Evolutionary conservation across 1,140 invertebrate species (phyloP).

Genomic region (Riptortus pedestris): DNA sequence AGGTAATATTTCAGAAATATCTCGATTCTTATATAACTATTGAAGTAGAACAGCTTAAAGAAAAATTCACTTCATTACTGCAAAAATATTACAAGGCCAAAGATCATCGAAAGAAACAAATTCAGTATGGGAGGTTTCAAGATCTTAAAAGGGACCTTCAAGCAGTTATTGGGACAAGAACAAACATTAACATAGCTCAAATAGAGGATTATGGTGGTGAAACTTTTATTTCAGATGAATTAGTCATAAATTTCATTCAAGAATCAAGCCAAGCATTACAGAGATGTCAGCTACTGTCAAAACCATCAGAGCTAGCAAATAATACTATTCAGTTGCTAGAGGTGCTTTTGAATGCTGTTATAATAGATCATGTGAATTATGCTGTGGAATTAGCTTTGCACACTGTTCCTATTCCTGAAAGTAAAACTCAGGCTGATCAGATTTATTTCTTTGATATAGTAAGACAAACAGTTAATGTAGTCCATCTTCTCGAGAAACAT

Average conservation of each 20-base stretch:
- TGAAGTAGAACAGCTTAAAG: conserved; percentile 65
- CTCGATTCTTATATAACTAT: conserved; percentile 67
- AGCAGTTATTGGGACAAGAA: conserved; percentile 79
- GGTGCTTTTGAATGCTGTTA: conserved; percentile 71
- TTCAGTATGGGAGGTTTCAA: conserved; percentile 69
- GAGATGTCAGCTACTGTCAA: conserved; percentile 78
- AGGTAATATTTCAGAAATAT: conserved; percentile 73
- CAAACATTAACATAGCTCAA: conserved; percentile 85
- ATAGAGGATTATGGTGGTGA: conserved; percentile 94
- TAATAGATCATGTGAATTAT: conserved; percentile 91
- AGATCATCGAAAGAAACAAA: conserved; percentile 87
- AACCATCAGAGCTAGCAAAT: conserved; percentile 58
- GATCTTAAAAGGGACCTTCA: conserved; percentile 86
- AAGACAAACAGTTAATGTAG: conserved; percentile 88
- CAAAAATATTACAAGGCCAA: conserved; percentile 85
- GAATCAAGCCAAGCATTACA: conserved; percentile 84
- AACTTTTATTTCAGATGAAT: conserved; percentile 91
- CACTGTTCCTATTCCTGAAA: conserved; percentile 82
- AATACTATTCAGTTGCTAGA: conserved; percentile 82
- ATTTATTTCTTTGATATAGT: conserved; percentile 92
- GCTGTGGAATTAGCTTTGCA: conserved; percentile 87
- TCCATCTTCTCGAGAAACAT: conserved; percentile 90
- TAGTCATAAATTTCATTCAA: conserved; percentile 86
- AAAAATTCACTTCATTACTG: conserved; percentile 61
- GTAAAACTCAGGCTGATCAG: conserved; percentile 59